These are phyloP conservation scores for Calephelis perditalis DNA, from an alignment of 2,888 invertebrate genomes.

Conservation along the genomic window DNA sequence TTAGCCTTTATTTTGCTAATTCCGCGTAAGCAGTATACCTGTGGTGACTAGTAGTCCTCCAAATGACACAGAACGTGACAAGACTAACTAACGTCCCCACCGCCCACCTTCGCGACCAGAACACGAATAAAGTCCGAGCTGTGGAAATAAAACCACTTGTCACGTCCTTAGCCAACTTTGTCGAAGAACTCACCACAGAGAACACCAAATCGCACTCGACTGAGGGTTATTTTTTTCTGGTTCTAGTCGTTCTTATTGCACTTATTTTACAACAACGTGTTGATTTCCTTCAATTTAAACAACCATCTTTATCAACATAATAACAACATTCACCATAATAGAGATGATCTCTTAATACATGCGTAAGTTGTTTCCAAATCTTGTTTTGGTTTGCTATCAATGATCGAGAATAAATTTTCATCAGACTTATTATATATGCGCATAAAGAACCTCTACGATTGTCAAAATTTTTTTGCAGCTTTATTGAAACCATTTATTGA, in stretches of 20 bases:
- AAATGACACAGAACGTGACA: no score
- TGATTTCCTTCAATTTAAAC: conserved; percentile 38
- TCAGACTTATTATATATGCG: conserved; percentile 86
- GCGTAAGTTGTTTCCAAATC: conserved; percentile 88
- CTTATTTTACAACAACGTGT: conserved; percentile 37
- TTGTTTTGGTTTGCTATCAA: conserved; percentile 91
- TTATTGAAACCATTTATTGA: conserved; percentile 86
- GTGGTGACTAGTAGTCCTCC: no score
- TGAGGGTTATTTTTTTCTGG: conserved; percentile 31
- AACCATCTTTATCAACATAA: conserved; percentile 85
- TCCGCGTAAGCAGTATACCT: no score
- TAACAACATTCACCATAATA: conserved; percentile 88
- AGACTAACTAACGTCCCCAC: no score
- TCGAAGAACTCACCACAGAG: no score
- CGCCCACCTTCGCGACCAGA: no score
- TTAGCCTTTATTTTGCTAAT: no score
- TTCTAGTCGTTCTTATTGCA: conserved; percentile 33
- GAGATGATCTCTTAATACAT: conserved; percentile 88
- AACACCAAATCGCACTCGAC: conserved; percentile 1
- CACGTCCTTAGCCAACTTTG: no score
- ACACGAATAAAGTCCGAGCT: no score
- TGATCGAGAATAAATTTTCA: conserved; percentile 88
- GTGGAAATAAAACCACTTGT: no score
- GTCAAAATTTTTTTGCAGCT: conserved; percentile 88
- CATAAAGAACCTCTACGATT: conserved; percentile 83